phyloP scores from a whole-genome alignment of 1,140 invertebrate genomes.

The Drosophila mauritiana region DNA sequence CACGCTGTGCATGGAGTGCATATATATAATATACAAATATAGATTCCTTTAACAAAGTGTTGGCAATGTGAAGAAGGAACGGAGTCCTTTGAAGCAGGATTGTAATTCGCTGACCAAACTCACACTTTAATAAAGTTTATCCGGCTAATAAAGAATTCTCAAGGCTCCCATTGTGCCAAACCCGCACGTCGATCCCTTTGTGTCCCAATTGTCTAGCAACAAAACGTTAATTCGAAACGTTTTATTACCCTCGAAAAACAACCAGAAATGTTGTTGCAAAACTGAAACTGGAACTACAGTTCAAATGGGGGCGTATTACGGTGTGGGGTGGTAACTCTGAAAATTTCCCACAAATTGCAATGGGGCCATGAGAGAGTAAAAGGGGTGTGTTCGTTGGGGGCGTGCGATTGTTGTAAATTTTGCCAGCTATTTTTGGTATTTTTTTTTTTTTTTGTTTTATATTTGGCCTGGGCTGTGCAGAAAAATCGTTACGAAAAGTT shows the following conservation, averaged over 20 bases:
- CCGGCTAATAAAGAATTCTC: conserved; percentile 28
- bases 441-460: conserved; percentile 45
- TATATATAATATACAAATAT: not conserved
- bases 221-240: conserved; percentile 66
- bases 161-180: conserved; percentile 34
- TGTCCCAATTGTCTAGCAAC: conserved; percentile 38
- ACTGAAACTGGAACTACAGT: conserved; percentile 25
- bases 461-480: conserved; percentile 27
- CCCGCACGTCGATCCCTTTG: conserved; percentile 6
- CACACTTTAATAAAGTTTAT: conserved; percentile 32
- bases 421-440: conserved; percentile 34
- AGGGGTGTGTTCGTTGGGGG: conserved; percentile 36
- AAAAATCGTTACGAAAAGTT: conserved; percentile 38
- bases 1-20: not conserved
- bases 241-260: conserved; percentile 47
- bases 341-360: conserved; percentile 36
- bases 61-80: not conserved
- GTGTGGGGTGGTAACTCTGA: too few relatives aligned
- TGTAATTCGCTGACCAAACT: conserved; percentile 1
- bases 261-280: conserved; percentile 15
- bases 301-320: not conserved
- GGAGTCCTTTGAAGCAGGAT: conserved; percentile 11
- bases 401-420: conserved; percentile 50
- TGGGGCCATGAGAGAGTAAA: conserved; percentile 3
- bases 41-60: not conserved